Evolutionary conservation across 2,888 invertebrate genomes (phyloP).

Genomic region (Spodoptera exigua): DNA sequence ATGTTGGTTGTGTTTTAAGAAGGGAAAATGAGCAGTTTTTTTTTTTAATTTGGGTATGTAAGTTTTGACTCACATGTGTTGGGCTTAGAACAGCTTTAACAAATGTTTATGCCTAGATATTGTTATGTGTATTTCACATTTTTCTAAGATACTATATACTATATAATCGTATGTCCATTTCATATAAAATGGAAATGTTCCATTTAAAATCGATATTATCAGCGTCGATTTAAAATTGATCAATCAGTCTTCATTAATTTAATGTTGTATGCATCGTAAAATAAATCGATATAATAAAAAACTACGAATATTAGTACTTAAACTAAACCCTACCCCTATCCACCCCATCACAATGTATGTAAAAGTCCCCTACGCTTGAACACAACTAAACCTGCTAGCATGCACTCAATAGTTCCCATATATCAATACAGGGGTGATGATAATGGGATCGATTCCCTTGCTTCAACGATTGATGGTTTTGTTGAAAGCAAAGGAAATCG

Average conservation of each 20-base stretch:
- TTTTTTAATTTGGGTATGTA: slow-evolving; percentile 9
- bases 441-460: slow-evolving; percentile 48
- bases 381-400: slow-evolving; percentile 35
- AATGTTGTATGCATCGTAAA: too few relatives aligned
- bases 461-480: slow-evolving; percentile 21
- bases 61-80: background rate
- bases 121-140: too few relatives aligned
- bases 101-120: background rate
- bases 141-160: too few relatives aligned
- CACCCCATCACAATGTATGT: slow-evolving; percentile 3
- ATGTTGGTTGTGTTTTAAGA: slow-evolving; percentile 11
- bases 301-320: background rate
- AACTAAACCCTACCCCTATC: background rate
- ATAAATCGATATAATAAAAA: too few relatives aligned
- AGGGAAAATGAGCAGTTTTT: slow-evolving; percentile 1
- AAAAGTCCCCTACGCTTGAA: slow-evolving; percentile 4
- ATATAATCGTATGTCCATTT: too few relatives aligned
- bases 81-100: background rate
- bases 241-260: too few relatives aligned
- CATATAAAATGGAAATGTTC: too few relatives aligned
- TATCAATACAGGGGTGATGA: slow-evolving; percentile 55
- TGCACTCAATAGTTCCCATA: slow-evolving; percentile 46
- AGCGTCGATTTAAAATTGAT: too few relatives aligned
- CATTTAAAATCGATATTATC: too few relatives aligned
- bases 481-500: slow-evolving; percentile 9